Evolutionary conservation across 1,140 invertebrate genomes (phyloP).

Genomic region (Aphaenogaster rudis): DNA sequence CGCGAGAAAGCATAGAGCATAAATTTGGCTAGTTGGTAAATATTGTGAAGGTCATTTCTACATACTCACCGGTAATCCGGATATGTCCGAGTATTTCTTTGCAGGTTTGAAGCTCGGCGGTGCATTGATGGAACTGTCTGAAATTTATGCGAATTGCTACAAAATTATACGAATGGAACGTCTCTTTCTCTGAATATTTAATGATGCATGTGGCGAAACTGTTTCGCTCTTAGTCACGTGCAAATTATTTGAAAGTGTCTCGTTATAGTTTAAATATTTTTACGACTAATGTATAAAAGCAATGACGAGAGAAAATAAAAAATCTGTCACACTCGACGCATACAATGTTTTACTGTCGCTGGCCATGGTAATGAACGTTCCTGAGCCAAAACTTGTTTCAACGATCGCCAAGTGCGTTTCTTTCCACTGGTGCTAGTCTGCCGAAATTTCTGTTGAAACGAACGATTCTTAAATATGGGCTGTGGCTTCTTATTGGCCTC

Average conservation of each 20-base stretch:
- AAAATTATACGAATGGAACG: background rate
- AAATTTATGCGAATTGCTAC: slow-evolving; percentile 71
- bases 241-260: slow-evolving; percentile 3
- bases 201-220: background rate
- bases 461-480: slow-evolving; percentile 82
- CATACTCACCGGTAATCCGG: slow-evolving; percentile 91
- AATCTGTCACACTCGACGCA: slow-evolving; percentile 74
- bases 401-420: slow-evolving; percentile 92
- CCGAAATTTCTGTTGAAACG: slow-evolving; percentile 85
- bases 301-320: slow-evolving; percentile 29
- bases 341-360: slow-evolving; percentile 90
- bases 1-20: slow-evolving; percentile 36
- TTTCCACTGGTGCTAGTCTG: slow-evolving; percentile 88
- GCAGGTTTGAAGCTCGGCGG: slow-evolving; percentile 96
- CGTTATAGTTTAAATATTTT: slow-evolving; percentile 52
- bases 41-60: background rate
- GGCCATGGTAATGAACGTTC: slow-evolving; percentile 91
- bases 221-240: background rate
- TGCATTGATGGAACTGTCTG: slow-evolving; percentile 95
- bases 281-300: slow-evolving; percentile 11
- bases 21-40: background rate
- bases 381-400: slow-evolving; percentile 93
- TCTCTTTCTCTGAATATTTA: background rate
- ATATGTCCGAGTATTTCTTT: slow-evolving; percentile 98
- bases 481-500: slow-evolving; percentile 81